Base-by-base conservation (phyloP, 2,113 vertebrate species). In the Parus major region DNA sequence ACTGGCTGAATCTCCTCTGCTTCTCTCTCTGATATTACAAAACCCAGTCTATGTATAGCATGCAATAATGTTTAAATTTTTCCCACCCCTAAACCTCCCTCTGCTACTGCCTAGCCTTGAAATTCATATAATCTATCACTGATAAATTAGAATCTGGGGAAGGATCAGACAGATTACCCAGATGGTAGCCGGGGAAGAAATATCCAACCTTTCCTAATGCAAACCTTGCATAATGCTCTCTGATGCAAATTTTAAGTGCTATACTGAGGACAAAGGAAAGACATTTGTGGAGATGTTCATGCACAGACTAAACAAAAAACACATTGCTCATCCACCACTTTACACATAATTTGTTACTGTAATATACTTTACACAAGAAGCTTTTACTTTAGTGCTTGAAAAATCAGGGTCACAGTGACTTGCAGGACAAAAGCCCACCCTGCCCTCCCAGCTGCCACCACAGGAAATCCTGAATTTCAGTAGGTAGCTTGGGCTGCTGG, bases 81-180 rank as follows among this genome's bases (percentile, higher is more conserved):
- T 88, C 82, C 86, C 91, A 77, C 64, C 63, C 76, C 69, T 92
- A 68, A 93, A 76, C 13, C 80, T 89, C 91, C 90, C 92, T 95
- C 75, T 66, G 94, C 88, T 94, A 57, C 88, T 90, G 95, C 90
- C 90, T 86, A 73, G 89, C 75, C 94, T 82, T 86, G 90, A 94
- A 97, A 96, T 89, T 90, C 93, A 90, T 87, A 93, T 80, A 87
- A 95, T 95, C 96, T 93, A 90, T 97, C 96, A 97, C 2, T 59
- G 91, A 96, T 93, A 96, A 97, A 96, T 81, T 64, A 95, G 96
- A 96, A 96, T 90, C 86, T 66, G 41, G 92, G 91, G 96, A 97
- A 92, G 84, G 89, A 93, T 96, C 81, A 95, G 86, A 94, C 75
- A 91, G 95, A 96, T 91, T 80, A 92, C 77, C 92, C 96, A 96